phyloP scores from a whole-genome alignment of 30 jellyfish, hydroid and myxozoan species.

The Chrysaora quinquecirrha region DNA sequence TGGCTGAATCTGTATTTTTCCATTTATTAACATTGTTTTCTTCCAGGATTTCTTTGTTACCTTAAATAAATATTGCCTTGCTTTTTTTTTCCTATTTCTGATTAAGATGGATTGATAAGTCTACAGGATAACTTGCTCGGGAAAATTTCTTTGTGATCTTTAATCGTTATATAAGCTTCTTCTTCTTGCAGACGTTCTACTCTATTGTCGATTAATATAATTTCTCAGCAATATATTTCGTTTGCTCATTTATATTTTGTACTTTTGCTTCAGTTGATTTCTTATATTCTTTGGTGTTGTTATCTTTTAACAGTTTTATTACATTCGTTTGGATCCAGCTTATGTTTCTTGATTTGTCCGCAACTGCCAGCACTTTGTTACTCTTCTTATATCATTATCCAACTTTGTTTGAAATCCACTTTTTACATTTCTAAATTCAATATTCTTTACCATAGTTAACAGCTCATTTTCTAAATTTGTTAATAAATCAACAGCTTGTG shows the following conservation, averaged over 20 bases:
- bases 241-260: constrained; percentile 5
- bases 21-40: constrained; percentile 33
- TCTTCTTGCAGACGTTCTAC: constrained; percentile 29
- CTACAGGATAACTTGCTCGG: constrained; percentile 27
- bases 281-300: constrained; percentile 48
- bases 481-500: constrained; percentile 25
- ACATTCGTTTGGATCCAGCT: constrained; percentile 4
- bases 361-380: constrained; percentile 20
- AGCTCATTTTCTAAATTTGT: constrained; percentile 56
- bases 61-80: constrained; percentile 46
- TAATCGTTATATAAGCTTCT: too few species aligned
- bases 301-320: constrained; percentile 14
- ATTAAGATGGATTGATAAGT: constrained; percentile 42
- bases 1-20: constrained; percentile 32
- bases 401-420: constrained; percentile 19
- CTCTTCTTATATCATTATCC: constrained; percentile 16
- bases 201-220: constrained; percentile 31
- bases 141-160: constrained; percentile 67
- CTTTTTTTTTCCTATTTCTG: constrained; percentile 60
- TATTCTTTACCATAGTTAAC: constrained; percentile 37
- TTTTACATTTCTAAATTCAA: constrained; percentile 20
- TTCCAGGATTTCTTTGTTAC: constrained; percentile 53
- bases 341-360: constrained; percentile 62
- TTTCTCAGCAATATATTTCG: constrained; percentile 18
- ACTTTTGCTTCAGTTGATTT: not conserved